These are phyloP conservation scores for Cacatua alba DNA, from an alignment of 2,113 vertebrate species.

Conservation along the genomic window DNA sequence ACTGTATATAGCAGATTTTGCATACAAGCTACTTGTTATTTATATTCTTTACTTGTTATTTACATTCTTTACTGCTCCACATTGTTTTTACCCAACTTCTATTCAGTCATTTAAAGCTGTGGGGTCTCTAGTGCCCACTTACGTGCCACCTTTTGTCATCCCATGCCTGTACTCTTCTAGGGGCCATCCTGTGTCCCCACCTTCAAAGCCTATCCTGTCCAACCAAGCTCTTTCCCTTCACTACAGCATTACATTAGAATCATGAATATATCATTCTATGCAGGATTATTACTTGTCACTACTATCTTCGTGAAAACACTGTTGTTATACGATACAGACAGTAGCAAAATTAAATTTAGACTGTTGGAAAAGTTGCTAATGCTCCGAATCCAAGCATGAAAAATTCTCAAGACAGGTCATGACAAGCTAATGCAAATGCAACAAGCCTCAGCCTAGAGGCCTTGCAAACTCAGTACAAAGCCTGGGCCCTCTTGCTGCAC, in stretches of 20 bases:
- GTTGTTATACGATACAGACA: fast-evolving
- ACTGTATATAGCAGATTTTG: neutral
- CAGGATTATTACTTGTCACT: neutral
- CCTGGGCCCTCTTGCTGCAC: neutral
- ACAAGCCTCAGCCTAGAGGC: neutral
- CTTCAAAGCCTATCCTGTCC: neutral
- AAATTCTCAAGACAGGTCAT: neutral
- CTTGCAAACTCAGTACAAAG: neutral
- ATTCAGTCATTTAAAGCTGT: neutral
- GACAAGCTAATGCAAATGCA: neutral
- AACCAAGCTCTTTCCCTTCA: neutral
- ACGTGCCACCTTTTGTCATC: neutral
- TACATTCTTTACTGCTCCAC: neutral
- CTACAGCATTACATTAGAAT: neutral
- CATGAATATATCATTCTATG: neutral
- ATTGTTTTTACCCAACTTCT: neutral
- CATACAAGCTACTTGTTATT: neutral
- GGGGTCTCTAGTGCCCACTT: too few relatives aligned
- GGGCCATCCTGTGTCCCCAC: neutral
- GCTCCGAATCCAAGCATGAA: neutral
- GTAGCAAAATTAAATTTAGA: neutral
- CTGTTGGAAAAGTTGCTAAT: neutral
- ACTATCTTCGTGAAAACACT: neutral
- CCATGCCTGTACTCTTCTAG: neutral
- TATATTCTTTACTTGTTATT: neutral